Conservation (phyloP, 2,888 invertebrate species). For the Amiota mariae region DNA sequence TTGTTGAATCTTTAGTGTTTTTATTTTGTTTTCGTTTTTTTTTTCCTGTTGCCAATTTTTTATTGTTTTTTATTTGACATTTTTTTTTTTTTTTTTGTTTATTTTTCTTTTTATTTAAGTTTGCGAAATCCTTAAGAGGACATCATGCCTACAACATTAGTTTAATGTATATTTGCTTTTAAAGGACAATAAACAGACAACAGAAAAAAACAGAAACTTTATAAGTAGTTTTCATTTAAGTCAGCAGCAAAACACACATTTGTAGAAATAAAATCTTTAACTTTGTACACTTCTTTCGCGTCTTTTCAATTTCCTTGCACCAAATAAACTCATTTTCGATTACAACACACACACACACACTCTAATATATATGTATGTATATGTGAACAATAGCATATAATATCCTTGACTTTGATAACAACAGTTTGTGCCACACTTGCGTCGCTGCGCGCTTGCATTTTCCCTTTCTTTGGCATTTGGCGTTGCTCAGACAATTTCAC, state of each 20-base stretch:
- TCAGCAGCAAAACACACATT: background rate
- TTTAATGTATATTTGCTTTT: slow-evolving; percentile 16
- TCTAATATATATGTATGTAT: background rate
- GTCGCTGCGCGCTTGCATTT: background rate
- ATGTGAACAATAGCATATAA: background rate
- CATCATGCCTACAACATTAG: background rate
- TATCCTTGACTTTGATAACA: slow-evolving; percentile 5
- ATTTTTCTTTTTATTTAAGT: background rate
- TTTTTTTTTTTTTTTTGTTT: slow-evolving; percentile 42
- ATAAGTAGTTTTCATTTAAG: too few relatives aligned
- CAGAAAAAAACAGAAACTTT: background rate
- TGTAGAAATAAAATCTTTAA: background rate
- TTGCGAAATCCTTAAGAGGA: background rate
- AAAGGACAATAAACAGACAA: background rate
- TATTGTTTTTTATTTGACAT: slow-evolving; percentile 64
- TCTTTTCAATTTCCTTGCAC: slow-evolving; percentile 5
- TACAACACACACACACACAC: slow-evolving; percentile 13
- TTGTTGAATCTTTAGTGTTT: background rate
- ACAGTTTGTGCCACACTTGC: background rate
- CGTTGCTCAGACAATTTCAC: slow-evolving; percentile 18
- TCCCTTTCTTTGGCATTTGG: background rate
- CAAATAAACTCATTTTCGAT: slow-evolving; percentile 11
- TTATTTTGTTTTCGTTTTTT: background rate
- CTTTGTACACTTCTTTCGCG: background rate
- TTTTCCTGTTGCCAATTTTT: slow-evolving; percentile 61